Base-by-base conservation (phyloP, 2,797 vertebrate species). In the Onychomys leucogaster region DNA sequence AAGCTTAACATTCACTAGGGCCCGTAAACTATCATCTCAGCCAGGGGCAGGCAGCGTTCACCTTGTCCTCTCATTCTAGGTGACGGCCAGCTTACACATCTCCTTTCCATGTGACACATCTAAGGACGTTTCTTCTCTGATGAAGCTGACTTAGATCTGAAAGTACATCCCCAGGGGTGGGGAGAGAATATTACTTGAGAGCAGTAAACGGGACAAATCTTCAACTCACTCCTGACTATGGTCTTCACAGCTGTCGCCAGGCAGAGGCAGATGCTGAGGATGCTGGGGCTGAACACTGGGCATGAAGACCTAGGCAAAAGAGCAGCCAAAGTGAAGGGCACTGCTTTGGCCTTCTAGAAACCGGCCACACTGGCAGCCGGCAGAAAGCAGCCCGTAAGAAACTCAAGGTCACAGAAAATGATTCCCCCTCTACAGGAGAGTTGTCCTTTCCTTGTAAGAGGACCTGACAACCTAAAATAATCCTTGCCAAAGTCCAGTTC, bases 381-480 rank as follows among this genome's bases (percentile, higher is more conserved):
- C 76, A 98, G 96, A 91, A 98, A 94, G 97, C 95, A 98, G 97
- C 96, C 98, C 98, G 17, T 96, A 96, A 97, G 95, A 98, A 97
- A 97, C 94, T 95, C 0, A 81, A 2, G 2, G 16, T 94, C 43
- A n/a, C 94, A 96, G 96, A 96, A 98, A 98, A 97, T 76, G 92
- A 96, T 97, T 96, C 5, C 71, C 95, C 96, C 97, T 98, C 97
- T 95, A 95, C 98, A 97, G 5, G 93, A 97, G 97, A 97, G 96
- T 82, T 63, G 77, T 95, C 93, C 86, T 63, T 98, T 97, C 77
- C 90, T 97, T 96, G 81, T 96, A 97, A 96, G 73, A 97, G 96
- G 98, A 98, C 98, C 83, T 89, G 77, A 97, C 97, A 98, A 97
- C 65, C 78, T 96, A 97, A 97, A 96, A 96, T 93, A 96, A 97